A percentile compares a stretch with the other conserved stretches of the same genome.
phyloP scores from a whole-genome alignment of 1,140 invertebrate genomes.

The Drosophila neocordata region DNA sequence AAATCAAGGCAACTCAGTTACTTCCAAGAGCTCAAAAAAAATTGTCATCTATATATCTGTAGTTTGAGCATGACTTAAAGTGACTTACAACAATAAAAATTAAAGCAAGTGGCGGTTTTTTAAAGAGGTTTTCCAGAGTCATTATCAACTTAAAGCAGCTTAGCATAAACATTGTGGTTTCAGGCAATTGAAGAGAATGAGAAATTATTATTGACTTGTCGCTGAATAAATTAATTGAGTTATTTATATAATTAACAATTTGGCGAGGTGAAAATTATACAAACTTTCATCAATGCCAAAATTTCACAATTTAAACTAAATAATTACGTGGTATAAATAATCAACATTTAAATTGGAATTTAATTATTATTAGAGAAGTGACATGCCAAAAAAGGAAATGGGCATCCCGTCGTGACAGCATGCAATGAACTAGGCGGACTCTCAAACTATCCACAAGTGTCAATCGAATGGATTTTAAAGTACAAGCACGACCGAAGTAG shows the following conservation, averaged over 20 bases:
- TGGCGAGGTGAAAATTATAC: slow-evolving; percentile 16
- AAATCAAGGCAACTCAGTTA: slow-evolving; percentile 37
- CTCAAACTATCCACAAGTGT: slow-evolving; percentile 1
- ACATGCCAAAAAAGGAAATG: background rate
- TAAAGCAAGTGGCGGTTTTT: no score
- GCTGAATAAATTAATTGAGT: slow-evolving; percentile 19
- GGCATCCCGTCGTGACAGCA: slow-evolving; percentile 2
- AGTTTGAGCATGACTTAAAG: background rate
- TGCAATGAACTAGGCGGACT: slow-evolving; percentile 1
- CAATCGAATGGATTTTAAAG: slow-evolving; percentile 6
- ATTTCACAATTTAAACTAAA: background rate
- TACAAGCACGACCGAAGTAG: slow-evolving; percentile 5
- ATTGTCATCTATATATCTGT: background rate
- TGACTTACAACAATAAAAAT: background rate
- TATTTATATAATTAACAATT: slow-evolving; percentile 14
- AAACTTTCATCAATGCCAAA: background rate
- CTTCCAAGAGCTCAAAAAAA: background rate
- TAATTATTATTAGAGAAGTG: slow-evolving; percentile 33
- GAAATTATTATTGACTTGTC: slow-evolving; percentile 6
- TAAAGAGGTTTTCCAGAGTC: background rate
- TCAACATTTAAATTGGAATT: slow-evolving; percentile 7
- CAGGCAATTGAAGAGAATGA: background rate
- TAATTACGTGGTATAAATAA: slow-evolving; percentile 8
- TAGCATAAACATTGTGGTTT: background rate
- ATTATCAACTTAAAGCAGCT: background rate